Conservation (phyloP, 2,888 invertebrate species). For the Drosophila fulvimacula region DNA sequence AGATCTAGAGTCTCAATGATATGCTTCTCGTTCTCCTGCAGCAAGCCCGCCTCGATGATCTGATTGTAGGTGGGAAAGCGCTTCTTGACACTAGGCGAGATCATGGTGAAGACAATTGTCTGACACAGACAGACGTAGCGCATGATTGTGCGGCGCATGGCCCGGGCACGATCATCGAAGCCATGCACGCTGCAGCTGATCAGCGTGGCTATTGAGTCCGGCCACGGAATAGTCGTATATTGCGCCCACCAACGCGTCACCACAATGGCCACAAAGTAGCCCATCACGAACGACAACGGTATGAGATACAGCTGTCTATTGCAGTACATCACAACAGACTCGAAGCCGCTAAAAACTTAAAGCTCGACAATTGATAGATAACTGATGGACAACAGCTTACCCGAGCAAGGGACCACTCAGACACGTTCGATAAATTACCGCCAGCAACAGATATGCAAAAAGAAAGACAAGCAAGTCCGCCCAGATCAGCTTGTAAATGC, state of each 20-base stretch:
- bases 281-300: constrained; percentile 95
- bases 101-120: constrained; percentile 93
- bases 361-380: background rate
- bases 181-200: constrained; percentile 92
- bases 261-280: constrained; percentile 96
- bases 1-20: constrained; percentile 91
- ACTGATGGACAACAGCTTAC: constrained; percentile 38
- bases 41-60: constrained; percentile 92
- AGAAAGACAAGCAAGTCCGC: constrained; percentile 92
- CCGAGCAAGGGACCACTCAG: constrained; percentile 39
- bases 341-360: constrained; percentile 89
- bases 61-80: constrained; percentile 93
- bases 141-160: constrained; percentile 92
- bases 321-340: constrained; percentile 92
- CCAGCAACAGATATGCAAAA: constrained; percentile 88
- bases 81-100: constrained; percentile 94
- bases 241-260: constrained; percentile 97
- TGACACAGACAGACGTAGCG: constrained; percentile 93
- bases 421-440: constrained; percentile 52
- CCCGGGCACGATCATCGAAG: constrained; percentile 92
- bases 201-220: constrained; percentile 92
- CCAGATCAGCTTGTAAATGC: constrained; percentile 97
- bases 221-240: constrained; percentile 92
- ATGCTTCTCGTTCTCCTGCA: constrained; percentile 91
- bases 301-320: constrained; percentile 92